Evolutionary conservation across 1,140 invertebrate species (phyloP).

Genomic region (Drosophila lini): DNA sequence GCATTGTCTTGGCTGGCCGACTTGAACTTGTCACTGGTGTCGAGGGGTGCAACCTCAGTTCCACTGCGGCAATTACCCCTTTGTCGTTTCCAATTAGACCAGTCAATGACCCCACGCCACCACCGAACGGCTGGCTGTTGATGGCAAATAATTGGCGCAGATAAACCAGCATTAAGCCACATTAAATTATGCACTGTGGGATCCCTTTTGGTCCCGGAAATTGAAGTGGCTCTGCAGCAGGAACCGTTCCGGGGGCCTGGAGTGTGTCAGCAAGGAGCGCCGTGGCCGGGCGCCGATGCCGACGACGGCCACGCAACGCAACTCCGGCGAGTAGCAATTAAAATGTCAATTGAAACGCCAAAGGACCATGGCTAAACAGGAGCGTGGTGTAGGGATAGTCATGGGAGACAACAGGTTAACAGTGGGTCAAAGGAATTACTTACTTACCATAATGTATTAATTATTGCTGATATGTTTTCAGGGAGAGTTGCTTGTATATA

Average conservation of each 20-base stretch:
- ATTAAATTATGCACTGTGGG: slow-evolving; percentile 65
- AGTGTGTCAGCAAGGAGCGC: slow-evolving; percentile 19
- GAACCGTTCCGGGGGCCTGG: neutral
- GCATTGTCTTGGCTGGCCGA: slow-evolving; percentile 21
- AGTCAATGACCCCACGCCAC: slow-evolving; percentile 53
- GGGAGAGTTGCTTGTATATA: no score
- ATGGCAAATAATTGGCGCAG: slow-evolving; percentile 57
- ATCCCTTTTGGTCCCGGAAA: slow-evolving; percentile 24
- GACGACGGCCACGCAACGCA: slow-evolving; percentile 31
- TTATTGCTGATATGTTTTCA: neutral
- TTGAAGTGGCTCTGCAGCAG: slow-evolving; percentile 31
- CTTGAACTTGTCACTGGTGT: slow-evolving; percentile 33
- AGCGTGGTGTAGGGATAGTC: neutral
- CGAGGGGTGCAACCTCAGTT: slow-evolving; percentile 14
- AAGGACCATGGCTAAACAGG: slow-evolving; percentile 22
- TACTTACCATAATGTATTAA: neutral
- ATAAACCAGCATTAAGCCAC: slow-evolving; percentile 63
- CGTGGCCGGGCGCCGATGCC: neutral
- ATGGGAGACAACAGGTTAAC: slow-evolving; percentile 12
- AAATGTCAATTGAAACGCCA: slow-evolving; percentile 76
- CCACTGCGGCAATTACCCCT: slow-evolving; percentile 34
- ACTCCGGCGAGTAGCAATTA: slow-evolving; percentile 66
- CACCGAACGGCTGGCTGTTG: slow-evolving; percentile 20
- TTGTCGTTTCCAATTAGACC: slow-evolving; percentile 49
- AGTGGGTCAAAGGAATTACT: neutral